Base-by-base conservation (phyloP, 2,797 vertebrate species). In the Dicrostonyx torquatus region DNA sequence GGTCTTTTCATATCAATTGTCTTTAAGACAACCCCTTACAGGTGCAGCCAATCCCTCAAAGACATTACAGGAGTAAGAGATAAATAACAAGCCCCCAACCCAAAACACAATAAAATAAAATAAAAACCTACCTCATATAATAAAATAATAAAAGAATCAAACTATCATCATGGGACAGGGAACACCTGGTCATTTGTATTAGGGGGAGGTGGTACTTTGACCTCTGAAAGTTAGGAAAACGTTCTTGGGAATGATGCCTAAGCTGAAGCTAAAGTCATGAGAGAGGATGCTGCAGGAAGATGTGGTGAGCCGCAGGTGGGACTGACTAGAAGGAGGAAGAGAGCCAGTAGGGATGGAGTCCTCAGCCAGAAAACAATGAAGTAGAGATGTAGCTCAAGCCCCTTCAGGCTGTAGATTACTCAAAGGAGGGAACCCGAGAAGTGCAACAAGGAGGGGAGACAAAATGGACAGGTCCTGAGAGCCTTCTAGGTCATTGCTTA, bases 391-490 rank as follows among this genome's bases (percentile, higher is more conserved):
- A 58, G 72, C 31, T 58, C 14, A 64, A 17, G 17, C 60, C 13
- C 34, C 34, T n/a, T 18, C 2, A 85, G 66, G 20, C 31, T 24
- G 37, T 1, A 62, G 48, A 60, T 43, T 70, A 18, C 18, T 50
- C 58, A 2, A 22, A 55, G 31, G 34, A 62, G 6, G 29, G 1
- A 87, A 70, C 2, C 0, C 1, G 14, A 77, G 20, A 62, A 0
- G 4, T 62, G 10, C 5, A 20, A 26, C 18, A 2, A 31, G 20
- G 10, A 20, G 40, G 20, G 43, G 8, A 11, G n/a, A 13, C 48
- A 29, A 12, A n/a, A 60, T 22, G 9, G 9, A 13, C 1, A 43
- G 10, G 7, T 50, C 79, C 34, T 40, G 18, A 94, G 50, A 78
- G 2, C 43, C 45, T 34, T 18, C n/a, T 66, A 26, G 45, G 4